phyloP scores from a whole-genome alignment of 2,797 vertebrate genomes.

The Loris lydekkerianus region DNA sequence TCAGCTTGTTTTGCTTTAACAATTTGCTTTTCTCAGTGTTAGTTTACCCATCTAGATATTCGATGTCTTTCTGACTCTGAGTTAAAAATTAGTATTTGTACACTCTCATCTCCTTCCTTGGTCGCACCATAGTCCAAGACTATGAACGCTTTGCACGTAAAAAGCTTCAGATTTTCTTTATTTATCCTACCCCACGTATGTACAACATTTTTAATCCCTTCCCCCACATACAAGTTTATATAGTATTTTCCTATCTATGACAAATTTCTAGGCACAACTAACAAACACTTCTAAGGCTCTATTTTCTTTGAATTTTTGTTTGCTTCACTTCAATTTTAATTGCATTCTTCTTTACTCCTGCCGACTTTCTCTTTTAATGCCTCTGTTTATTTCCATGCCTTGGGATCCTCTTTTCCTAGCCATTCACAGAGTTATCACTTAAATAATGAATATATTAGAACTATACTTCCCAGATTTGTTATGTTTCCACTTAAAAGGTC shows the following conservation, averaged over 20 bases:
- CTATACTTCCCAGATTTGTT: not conserved
- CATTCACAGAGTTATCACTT: not conserved
- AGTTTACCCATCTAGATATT: not conserved
- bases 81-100: not conserved
- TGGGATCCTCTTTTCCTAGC: not conserved
- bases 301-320: not conserved
- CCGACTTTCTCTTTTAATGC: not conserved
- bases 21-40: not conserved
- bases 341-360: not conserved
- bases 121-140: not conserved
- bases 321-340: not conserved
- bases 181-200: not conserved
- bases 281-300: not conserved
- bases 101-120: conserved; percentile 15
- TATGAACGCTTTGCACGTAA: not conserved
- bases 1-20: not conserved
- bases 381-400: not conserved
- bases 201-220: not conserved
- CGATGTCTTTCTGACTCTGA: not conserved
- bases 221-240: not conserved
- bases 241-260: not conserved
- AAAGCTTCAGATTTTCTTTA: conserved; percentile 17
- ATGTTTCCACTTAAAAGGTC: not conserved
- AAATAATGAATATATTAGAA: not conserved
- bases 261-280: not conserved